Evolutionary conservation across 2,113 vertebrate genomes (phyloP).

Genomic region (Malurus melanocephalus): DNA sequence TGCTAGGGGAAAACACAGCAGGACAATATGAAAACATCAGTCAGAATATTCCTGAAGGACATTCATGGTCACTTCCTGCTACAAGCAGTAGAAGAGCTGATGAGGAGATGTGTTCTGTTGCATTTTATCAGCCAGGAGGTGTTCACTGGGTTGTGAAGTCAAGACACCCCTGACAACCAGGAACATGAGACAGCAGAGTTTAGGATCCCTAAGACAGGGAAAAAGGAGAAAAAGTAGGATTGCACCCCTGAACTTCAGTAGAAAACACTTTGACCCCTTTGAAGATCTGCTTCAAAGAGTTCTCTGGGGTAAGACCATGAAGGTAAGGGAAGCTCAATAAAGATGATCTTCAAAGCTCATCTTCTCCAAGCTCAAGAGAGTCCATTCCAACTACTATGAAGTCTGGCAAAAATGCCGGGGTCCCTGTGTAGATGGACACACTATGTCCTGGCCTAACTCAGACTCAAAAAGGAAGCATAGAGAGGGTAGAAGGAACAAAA

Average conservation of each 20-base stretch:
- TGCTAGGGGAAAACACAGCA: background rate
- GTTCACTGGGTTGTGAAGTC: background rate
- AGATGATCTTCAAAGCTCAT: background rate
- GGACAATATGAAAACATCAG: background rate
- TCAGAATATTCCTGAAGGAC: background rate
- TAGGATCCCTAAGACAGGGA: background rate
- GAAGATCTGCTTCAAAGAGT: background rate
- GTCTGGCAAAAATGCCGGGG: background rate
- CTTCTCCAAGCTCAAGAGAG: background rate
- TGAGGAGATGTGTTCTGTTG: background rate
- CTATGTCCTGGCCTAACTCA: background rate
- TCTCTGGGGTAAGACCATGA: background rate
- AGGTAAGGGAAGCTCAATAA: background rate
- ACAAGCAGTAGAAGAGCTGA: background rate
- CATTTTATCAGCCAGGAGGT: fast-evolving
- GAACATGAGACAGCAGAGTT: background rate
- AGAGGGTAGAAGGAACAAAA: background rate
- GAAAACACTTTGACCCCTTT: background rate
- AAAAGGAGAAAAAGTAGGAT: background rate
- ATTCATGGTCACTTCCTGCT: background rate
- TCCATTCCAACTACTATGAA: background rate
- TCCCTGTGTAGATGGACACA: background rate
- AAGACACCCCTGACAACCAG: background rate
- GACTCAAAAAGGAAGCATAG: background rate
- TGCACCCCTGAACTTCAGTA: background rate